Base-by-base conservation (phyloP, 2,797 vertebrate genomes). In the Protosalanx chinensis region DNA sequence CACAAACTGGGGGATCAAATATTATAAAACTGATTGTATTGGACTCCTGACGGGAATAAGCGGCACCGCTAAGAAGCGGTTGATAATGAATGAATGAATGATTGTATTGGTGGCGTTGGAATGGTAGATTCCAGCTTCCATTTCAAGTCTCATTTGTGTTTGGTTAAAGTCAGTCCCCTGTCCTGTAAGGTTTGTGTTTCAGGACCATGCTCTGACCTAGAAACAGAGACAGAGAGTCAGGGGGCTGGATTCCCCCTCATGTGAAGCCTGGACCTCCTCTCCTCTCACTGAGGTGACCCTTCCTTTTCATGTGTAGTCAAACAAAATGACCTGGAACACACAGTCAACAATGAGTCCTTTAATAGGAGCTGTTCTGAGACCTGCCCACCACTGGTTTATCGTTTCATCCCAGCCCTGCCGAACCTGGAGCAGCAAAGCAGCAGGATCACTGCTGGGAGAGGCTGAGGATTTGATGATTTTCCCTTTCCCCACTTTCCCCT, bases 281-380 rank as follows among this genome's bases (percentile, higher is more conserved):
- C 72, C 74, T 76, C 79, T 79, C 76, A 62, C 75, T 70, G 82
- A 74, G 60, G 74, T 86, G 82, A 81, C 71, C n/a, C n/a, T 78
- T 80, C 72, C 77, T n/a, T 88, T 91, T 87, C 79, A 87, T 87
- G 85, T 89, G 77, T 69, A 86, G 77, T 80, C 85, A 86, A 86
- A 88, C 85, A 90, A 88, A 91, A 84, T 86, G 84, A 86, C 87
- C 87, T 82, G 77, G 76, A 91, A 90, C 86, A 91, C 88, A 91
- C 81, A 82, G 83, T 87, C 83, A 84, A 92, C 89, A 91, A 90
- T 89, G 84, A 88, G 84, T 79, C 75, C 89, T 91, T 92, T 92
- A 91, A 89, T 84, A 89, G 79, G 79, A 84, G 83, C 84, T 64
- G 72, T 51, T 62, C 76, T 64, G 72, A 68, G 80, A 69, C 77